These are phyloP conservation scores for Anableps anableps DNA, from an alignment of 2,797 vertebrate genomes.

Conservation along the genomic window DNA sequence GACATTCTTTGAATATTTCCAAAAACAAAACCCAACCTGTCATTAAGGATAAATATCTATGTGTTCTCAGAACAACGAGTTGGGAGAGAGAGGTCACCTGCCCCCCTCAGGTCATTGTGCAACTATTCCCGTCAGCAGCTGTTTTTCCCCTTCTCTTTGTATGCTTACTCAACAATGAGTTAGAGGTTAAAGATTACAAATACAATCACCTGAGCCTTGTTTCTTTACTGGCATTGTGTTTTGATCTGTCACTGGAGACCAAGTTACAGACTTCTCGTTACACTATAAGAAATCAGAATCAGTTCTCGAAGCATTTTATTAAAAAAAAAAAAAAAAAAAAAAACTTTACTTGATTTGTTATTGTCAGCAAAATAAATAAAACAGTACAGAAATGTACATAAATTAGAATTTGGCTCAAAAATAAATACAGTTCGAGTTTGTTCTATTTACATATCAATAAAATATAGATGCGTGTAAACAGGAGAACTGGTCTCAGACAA, in stretches of 20 bases:
- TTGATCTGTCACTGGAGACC: background rate
- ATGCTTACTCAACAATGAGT: background rate
- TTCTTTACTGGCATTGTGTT: background rate
- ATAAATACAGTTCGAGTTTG: constrained; percentile 54
- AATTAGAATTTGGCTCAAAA: constrained; percentile 46
- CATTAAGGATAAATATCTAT: background rate
- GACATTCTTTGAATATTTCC: background rate
- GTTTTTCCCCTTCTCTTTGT: background rate
- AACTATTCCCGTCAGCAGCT: background rate
- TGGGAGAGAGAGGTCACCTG: background rate
- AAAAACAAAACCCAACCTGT: background rate
- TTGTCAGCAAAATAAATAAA: constrained; percentile 50
- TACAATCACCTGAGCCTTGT: background rate
- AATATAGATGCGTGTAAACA: constrained; percentile 28
- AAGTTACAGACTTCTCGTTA: background rate
- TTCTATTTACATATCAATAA: constrained; percentile 18
- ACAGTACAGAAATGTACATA: constrained; percentile 59
- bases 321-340: too few species aligned
- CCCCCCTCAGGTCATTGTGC: background rate
- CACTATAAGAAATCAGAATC: background rate
- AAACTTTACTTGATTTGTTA: constrained; percentile 8
- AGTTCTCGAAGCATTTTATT: background rate
- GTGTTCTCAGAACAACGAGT: background rate
- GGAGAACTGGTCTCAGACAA: constrained; percentile 40
- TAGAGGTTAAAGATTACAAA: background rate